These are phyloP conservation scores for Zaprionus taronus DNA, from an alignment of 1,140 invertebrate species.

Conservation along the genomic window DNA sequence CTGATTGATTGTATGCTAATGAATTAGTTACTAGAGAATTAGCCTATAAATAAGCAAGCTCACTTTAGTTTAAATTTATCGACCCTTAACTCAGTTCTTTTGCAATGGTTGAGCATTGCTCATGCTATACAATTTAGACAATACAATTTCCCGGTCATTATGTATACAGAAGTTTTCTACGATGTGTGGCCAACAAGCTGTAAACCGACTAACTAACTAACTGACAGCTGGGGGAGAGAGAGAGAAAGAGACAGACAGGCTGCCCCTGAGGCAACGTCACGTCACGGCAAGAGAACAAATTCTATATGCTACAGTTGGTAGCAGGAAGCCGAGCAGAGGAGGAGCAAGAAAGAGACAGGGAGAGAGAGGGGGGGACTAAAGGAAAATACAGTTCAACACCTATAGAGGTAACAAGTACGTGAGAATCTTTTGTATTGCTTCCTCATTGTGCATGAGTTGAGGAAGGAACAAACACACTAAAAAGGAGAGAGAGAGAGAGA, in stretches of 20 bases:
- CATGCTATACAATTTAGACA: slow-evolving; percentile 1
- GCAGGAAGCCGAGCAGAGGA: neutral
- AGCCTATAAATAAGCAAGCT: neutral
- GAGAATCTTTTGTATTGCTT: slow-evolving; percentile 78
- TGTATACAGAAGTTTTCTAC: slow-evolving; percentile 9
- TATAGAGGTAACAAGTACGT: slow-evolving; percentile 73
- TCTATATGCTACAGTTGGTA: slow-evolving; percentile 40
- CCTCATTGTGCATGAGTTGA: slow-evolving; percentile 62
- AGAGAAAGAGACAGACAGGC: neutral
- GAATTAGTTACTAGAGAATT: neutral
- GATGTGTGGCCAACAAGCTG: slow-evolving; percentile 29
- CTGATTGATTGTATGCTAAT: neutral
- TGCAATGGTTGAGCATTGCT: neutral
- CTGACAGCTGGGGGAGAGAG: slow-evolving; percentile 7
- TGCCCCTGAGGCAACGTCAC: slow-evolving; percentile 20
- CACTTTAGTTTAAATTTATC: neutral
- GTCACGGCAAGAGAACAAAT: slow-evolving; percentile 43
- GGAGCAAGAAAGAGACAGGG: slow-evolving; percentile 3
- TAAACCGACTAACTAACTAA: slow-evolving; percentile 22
- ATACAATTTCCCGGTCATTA: slow-evolving; percentile 7
- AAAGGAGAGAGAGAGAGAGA: slow-evolving; percentile 15
- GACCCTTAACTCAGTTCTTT: neutral
- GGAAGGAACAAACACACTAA: slow-evolving; percentile 41
- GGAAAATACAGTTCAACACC: slow-evolving; percentile 63
- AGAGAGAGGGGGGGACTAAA: neutral